Evolutionary conservation across 2,888 invertebrate species (phyloP), one percentile per base, ranked within the genome.

Genomic region (Quadriops clusia): DNA sequence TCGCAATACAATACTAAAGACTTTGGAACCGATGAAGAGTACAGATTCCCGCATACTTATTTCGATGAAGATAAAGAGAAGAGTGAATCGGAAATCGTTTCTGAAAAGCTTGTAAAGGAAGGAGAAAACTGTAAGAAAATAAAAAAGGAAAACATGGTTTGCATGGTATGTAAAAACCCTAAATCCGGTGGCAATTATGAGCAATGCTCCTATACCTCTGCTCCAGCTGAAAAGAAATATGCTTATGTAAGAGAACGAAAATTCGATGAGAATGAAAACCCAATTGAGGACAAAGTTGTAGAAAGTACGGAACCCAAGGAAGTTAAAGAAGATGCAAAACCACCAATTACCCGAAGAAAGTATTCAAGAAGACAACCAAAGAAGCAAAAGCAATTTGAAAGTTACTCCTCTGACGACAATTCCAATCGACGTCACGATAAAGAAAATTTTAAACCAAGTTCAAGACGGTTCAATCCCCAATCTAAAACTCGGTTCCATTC

Each of bases 101-200:
- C 74, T 1, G 68, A 72, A 18, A 70, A 72, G 59, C 54, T 73
- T 17, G 41, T 51, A 14, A 72, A 71, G 46, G 66, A 70, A 49
- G 69, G 72, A 37, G 68, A 70, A 9, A 71, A 70, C 37, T 83
- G 83, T 43, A 67, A 72, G 44, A 69, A 74, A 47, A 68, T 76
- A 0, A 58, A 67, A 27, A 74, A 67, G 45, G 72, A 76, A 39
- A 73, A 73, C 3, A 73, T 74, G 72, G 67, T 70, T 7, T 85
- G 84, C 52, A 71, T 70, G 39, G 66, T 80, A 2, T 87, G 86
- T 49, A 74, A 77, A 42, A 75, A 83, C 49, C 70, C 76, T 2
- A 74, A 77, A 51, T 77, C 75, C 2, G 80, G 81, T 23, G 82
- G 77, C 15, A 74, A 77, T 36, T 83, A 74, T 39, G 85, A 86